Conservation (phyloP, 2,888 invertebrate genomes). For the Drosophila greeni region DNA sequence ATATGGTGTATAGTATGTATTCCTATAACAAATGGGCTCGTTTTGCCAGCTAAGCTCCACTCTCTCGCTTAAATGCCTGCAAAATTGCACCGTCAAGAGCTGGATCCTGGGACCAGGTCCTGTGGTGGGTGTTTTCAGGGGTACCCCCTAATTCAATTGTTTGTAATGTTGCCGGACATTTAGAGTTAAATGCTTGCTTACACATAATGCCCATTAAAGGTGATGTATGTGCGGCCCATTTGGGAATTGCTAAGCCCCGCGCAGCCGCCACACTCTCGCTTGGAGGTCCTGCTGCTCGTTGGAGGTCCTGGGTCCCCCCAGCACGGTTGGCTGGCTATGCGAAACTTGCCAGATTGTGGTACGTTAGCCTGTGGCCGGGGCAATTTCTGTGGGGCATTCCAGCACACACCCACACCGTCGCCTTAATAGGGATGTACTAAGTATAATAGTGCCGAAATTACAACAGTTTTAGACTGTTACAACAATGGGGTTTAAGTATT, state of each 20-base stretch:
- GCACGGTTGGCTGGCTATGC: constrained; percentile 10
- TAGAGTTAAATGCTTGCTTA: constrained; percentile 62
- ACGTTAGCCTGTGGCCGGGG: not conserved
- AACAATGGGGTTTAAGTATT: not conserved
- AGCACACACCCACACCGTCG: not conserved
- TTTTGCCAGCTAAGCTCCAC: constrained; percentile 32
- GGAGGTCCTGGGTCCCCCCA: not conserved
- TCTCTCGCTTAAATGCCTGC: constrained; percentile 47
- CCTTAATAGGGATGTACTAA: not conserved
- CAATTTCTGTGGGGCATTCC: not conserved
- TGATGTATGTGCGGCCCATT: constrained; percentile 51
- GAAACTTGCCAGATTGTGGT: constrained; percentile 21
- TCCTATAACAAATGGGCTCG: constrained; percentile 51
- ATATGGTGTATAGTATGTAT: not conserved
- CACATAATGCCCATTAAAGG: constrained; percentile 67
- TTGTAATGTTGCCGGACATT: constrained; percentile 58
- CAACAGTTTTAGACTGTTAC: not conserved
- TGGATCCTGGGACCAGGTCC: constrained; percentile 3
- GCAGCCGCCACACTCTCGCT: not conserved
- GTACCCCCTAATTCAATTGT: constrained; percentile 62
- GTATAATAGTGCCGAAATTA: not conserved
- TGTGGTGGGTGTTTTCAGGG: constrained; percentile 19
- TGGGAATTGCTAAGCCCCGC: constrained; percentile 21
- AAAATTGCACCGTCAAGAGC: constrained; percentile 41
- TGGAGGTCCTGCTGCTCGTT: not conserved